phyloP scores from a whole-genome alignment of 92 coral and sea anemone genomes.

The Actinernus sp. region DNA sequence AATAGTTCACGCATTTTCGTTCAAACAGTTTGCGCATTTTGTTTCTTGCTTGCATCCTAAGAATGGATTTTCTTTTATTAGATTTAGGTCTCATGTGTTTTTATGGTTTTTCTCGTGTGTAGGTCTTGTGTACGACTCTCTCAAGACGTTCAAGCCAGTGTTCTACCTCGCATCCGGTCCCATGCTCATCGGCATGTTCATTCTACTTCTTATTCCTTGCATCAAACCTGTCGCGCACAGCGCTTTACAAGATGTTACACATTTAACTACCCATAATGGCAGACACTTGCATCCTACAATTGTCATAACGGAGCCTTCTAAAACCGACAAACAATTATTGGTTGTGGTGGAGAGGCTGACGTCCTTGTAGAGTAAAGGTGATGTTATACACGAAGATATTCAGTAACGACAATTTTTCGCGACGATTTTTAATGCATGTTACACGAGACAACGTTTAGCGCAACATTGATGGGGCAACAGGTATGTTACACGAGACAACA shows the following conservation, averaged over 20 bases:
- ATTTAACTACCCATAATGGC: slow-evolving; percentile 24
- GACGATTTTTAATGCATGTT: too few relatives aligned
- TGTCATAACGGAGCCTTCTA: slow-evolving; percentile 9
- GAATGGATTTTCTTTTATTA: too few relatives aligned
- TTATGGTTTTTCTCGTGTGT: too few relatives aligned
- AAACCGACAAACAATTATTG: not conserved
- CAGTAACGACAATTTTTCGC: too few relatives aligned
- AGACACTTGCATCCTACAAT: slow-evolving; percentile 17
- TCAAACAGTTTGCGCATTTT: too few relatives aligned
- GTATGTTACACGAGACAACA: too few relatives aligned
- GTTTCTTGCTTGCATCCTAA: too few relatives aligned
- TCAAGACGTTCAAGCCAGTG: slow-evolving; percentile 74
- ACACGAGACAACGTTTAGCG: too few relatives aligned
- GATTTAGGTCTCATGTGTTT: too few relatives aligned
- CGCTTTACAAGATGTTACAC: slow-evolving; percentile 14
- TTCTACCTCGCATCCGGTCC: slow-evolving; percentile 89
- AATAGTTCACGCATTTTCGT: too few relatives aligned
- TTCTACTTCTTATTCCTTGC: slow-evolving; percentile 56
- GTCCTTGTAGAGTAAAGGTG: not conserved
- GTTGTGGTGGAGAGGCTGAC: slow-evolving; percentile 28
- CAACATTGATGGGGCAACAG: too few relatives aligned
- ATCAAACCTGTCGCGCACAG: slow-evolving; percentile 16
- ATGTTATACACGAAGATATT: too few relatives aligned
- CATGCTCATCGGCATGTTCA: slow-evolving; percentile 75
- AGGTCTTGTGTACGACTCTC: slow-evolving; percentile 78